Percentiles rank a stretch among this genome's conserved stretches.
phyloP scores from a whole-genome alignment of 1,140 invertebrate genomes.

The Stegodyphus mimosarum region DNA sequence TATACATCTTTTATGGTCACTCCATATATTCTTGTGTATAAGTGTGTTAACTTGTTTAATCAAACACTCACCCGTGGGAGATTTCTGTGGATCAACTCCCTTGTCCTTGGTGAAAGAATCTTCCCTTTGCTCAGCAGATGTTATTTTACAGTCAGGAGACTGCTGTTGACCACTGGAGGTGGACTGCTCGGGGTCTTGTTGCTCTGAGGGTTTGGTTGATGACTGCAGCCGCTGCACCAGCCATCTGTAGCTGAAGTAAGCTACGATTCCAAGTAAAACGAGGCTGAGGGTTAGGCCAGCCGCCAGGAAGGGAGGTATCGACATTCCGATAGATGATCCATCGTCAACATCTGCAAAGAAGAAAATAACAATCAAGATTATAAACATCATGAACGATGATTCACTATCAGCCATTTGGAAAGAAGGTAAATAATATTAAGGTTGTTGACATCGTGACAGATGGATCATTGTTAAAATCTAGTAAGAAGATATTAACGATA shows the following conservation, averaged over 20 bases:
- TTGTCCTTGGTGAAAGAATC: constrained; percentile 10
- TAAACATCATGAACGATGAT: no score
- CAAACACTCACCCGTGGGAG: constrained; percentile 16
- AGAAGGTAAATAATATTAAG: no score
- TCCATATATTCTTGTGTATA: no score
- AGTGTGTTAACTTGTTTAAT: no score
- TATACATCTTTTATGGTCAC: no score
- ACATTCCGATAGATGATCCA: constrained; percentile 4
- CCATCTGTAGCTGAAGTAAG: constrained; percentile 59
- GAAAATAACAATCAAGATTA: background rate
- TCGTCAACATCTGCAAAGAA: constrained; percentile 37
- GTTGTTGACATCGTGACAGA: no score
- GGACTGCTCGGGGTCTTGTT: constrained; percentile 1
- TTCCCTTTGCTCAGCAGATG: background rate
- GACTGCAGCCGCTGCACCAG: constrained; percentile 36
- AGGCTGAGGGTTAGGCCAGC: constrained; percentile 49
- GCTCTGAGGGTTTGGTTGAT: constrained; percentile 10
- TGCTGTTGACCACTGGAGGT: background rate
- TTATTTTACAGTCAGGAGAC: background rate
- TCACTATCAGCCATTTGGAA: no score
- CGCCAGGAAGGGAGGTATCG: constrained; percentile 36
- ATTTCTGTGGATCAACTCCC: constrained; percentile 3
- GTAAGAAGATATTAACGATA: no score
- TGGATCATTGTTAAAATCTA: no score
- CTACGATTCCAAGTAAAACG: constrained; percentile 48